Evolutionary conservation across 2,888 invertebrate genomes (phyloP).

Genomic region (Noctua fimbriata): DNA sequence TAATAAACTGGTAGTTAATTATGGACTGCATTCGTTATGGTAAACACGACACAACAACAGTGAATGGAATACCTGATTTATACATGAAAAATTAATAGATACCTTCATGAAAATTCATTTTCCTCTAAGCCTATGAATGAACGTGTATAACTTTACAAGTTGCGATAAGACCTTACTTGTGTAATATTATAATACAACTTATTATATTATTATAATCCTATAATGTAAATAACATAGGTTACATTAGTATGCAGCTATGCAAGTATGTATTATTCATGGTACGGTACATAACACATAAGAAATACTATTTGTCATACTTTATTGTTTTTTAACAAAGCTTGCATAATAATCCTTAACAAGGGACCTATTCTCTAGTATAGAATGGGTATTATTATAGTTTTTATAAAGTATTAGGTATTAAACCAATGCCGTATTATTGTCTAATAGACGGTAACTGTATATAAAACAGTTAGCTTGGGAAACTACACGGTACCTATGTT

Average conservation of each 20-base stretch:
- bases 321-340: slow-evolving; percentile 54
- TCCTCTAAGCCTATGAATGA: slow-evolving; percentile 16
- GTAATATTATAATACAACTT: slow-evolving; percentile 34
- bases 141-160: slow-evolving; percentile 10
- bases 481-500: slow-evolving; percentile 30
- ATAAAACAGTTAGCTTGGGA: slow-evolving; percentile 49
- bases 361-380: slow-evolving; percentile 14
- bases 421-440: slow-evolving; percentile 44
- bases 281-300: slow-evolving; percentile 35
- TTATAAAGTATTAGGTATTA: slow-evolving; percentile 19
- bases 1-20: slow-evolving; percentile 42
- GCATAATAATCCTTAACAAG: slow-evolving; percentile 39
- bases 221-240: slow-evolving; percentile 40
- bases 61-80: background rate
- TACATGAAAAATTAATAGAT: background rate
- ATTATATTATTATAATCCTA: slow-evolving; percentile 35
- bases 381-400: slow-evolving; percentile 23
- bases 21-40: slow-evolving; percentile 24
- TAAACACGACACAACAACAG: slow-evolving; percentile 7
- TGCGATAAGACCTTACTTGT: slow-evolving; percentile 40
- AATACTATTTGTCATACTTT: slow-evolving; percentile 46
- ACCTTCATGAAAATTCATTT: background rate
- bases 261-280: slow-evolving; percentile 51
- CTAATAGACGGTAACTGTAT: slow-evolving; percentile 33
- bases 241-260: slow-evolving; percentile 42